Percentiles rank a stretch among this genome's conserved stretches.
Evolutionary conservation across 2,113 vertebrate species (phyloP).

Genomic region (Ciconia maguari): DNA sequence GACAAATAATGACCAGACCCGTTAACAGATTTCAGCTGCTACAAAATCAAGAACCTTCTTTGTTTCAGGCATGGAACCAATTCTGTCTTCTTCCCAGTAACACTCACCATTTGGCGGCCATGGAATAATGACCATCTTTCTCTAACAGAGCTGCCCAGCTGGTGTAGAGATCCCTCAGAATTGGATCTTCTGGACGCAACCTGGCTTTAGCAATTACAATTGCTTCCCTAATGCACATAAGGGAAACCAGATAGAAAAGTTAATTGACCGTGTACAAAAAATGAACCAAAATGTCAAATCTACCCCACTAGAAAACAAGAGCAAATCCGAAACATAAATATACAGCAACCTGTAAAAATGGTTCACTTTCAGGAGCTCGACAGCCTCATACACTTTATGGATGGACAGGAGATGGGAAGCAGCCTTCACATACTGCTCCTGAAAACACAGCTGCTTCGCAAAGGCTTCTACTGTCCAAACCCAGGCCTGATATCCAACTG

Average conservation of each 20-base stretch:
- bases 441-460: slow-evolving; percentile 90
- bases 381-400: slow-evolving; percentile 87
- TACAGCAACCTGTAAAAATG: slow-evolving; percentile 86
- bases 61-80: neutral
- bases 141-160: slow-evolving; percentile 88
- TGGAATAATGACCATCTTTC: slow-evolving; percentile 90
- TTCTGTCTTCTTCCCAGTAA: neutral
- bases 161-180: slow-evolving; percentile 85
- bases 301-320: neutral
- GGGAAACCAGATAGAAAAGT: neutral
- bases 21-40: neutral
- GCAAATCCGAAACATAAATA: neutral
- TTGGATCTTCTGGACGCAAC: slow-evolving; percentile 84
- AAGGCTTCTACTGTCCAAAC: slow-evolving; percentile 85
- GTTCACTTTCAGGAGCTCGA: slow-evolving; percentile 86
- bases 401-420: slow-evolving; percentile 91
- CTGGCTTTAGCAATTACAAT: slow-evolving; percentile 89
- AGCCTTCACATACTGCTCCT: slow-evolving; percentile 93
- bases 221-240: slow-evolving; percentile 82
- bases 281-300: neutral
- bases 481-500: slow-evolving; percentile 91
- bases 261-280: neutral
- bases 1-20: neutral
- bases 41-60: neutral
- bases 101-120: slow-evolving; percentile 92